These are phyloP conservation scores for Phocoena sinus DNA, from an alignment of 2,113 vertebrate species.

Conservation along the genomic window DNA sequence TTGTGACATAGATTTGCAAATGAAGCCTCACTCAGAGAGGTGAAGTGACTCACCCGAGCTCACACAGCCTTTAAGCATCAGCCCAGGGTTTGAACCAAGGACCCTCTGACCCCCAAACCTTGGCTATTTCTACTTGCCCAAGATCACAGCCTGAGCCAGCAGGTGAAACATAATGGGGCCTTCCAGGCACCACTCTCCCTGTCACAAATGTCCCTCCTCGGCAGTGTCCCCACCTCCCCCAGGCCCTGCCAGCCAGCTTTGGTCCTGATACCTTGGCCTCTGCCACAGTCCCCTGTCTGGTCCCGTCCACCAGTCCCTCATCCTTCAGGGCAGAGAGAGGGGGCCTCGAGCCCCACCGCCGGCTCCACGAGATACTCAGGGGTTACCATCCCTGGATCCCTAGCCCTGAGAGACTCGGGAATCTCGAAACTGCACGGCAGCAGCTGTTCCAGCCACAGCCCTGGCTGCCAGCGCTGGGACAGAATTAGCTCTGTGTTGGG, in stretches of 20 bases:
- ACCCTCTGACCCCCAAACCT: not conserved
- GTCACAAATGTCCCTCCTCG: not conserved
- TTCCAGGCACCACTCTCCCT: not conserved
- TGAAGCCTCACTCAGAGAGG: not conserved
- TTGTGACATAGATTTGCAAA: not conserved
- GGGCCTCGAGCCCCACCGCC: not conserved
- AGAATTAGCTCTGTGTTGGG: conserved; percentile 51
- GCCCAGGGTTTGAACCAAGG: not conserved
- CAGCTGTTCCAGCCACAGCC: not conserved
- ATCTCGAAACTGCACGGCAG: not conserved
- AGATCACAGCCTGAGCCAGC: not conserved
- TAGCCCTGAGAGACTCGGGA: not conserved
- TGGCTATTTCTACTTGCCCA: not conserved
- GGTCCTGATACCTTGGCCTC: not conserved
- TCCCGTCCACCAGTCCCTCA: not conserved
- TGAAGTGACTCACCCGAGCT: not conserved
- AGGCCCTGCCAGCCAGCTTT: accelerated
- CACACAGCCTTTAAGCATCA: not conserved
- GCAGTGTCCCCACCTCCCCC: accelerated
- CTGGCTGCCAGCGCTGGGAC: conserved; percentile 39
- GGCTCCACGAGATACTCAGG: not conserved
- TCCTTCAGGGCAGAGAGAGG: not conserved
- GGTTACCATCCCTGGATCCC: not conserved
- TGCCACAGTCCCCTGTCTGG: accelerated
- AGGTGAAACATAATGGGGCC: not conserved